Evolutionary conservation across 2,888 invertebrate genomes (phyloP), one percentile per base, ranked within the genome.

Genomic region (Lymantria monacha): DNA sequence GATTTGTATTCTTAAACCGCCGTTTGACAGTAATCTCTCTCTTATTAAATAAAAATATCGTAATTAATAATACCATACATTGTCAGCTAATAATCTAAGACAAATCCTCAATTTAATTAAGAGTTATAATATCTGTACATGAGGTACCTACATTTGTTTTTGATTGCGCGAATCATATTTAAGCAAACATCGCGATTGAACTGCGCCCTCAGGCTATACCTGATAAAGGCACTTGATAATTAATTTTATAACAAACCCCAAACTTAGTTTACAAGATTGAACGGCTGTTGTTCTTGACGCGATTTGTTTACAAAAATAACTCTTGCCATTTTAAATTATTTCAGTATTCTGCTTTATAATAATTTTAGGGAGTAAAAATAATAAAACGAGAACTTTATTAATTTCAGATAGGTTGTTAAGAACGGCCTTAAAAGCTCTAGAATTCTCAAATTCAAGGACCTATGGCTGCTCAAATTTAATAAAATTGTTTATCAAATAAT

Each of bases 141-240:
- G 55, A 57, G 9, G 33, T 58, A 61, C n/a, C n/a, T n/a, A n/a
- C 68, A 68, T 66, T 72, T 69, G 63, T 63, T 69, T 65, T 62
- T 68, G 70, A 74, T 73, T 63, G 68, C 60, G 59, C 57, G 57
- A 72, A 74, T 77, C 70, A 69, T 73, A 72, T 72, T 68, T 59
- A 63, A 69, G 66, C 60, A 73, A 78, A 77, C 66, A 68, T 63
- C 63, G 56, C 59, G 65, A 72, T 73, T 64, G 66, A 66, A 74
- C 65, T 62, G 57, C 51, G 63, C 74, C 83, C 77, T 61, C 60
- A 51, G 79, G 83, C 82, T 61, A 53, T 72, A 81, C 76, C 85
- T 83, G 83, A 73, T 79, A 70, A 74, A 79, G 83, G 73, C 84
- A 81, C 70, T 79, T 78, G 68, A 63, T 87, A 87, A 87, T 87